Conservation (phyloP, 2,797 vertebrate species). For the Phoxinus dragarum region DNA sequence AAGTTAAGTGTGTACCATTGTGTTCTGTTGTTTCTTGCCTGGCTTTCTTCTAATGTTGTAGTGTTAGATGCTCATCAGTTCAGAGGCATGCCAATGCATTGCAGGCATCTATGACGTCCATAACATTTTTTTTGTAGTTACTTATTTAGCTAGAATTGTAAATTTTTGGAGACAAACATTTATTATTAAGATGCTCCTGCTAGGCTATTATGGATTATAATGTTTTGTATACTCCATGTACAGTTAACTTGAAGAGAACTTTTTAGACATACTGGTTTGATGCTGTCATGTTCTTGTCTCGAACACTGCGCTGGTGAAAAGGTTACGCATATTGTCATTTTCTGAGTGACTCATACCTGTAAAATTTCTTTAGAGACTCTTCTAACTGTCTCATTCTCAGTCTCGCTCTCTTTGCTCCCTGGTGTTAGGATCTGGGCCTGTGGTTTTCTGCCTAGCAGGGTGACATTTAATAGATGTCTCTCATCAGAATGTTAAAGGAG, state of each 20-base stretch:
- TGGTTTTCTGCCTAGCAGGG: constrained; percentile 60
- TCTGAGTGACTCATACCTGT: constrained; percentile 41
- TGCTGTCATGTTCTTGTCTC: constrained; percentile 24
- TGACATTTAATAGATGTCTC: constrained; percentile 72
- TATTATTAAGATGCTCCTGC: neutral
- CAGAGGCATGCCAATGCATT: neutral
- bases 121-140: neutral
- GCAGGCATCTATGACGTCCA: neutral
- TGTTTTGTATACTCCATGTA: neutral
- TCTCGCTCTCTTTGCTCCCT: constrained; percentile 36
- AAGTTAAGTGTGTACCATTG: constrained; percentile 32
- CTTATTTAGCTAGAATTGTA: neutral
- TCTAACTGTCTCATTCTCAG: constrained; percentile 37
- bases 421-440: constrained; percentile 49
- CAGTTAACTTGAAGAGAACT: neutral
- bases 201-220: neutral
- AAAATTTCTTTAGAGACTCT: constrained; percentile 23
- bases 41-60: neutral
- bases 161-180: neutral
- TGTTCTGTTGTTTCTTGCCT: neutral
- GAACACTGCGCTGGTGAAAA: neutral
- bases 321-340: constrained; percentile 32
- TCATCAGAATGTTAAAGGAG: constrained; percentile 72
- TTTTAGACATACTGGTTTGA: neutral
- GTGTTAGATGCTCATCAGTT: neutral